Percentiles rank a stretch among this genome's conserved stretches.
Conservation (phyloP, 1,140 invertebrate genomes). For the Euwallacea fornicatus region DNA sequence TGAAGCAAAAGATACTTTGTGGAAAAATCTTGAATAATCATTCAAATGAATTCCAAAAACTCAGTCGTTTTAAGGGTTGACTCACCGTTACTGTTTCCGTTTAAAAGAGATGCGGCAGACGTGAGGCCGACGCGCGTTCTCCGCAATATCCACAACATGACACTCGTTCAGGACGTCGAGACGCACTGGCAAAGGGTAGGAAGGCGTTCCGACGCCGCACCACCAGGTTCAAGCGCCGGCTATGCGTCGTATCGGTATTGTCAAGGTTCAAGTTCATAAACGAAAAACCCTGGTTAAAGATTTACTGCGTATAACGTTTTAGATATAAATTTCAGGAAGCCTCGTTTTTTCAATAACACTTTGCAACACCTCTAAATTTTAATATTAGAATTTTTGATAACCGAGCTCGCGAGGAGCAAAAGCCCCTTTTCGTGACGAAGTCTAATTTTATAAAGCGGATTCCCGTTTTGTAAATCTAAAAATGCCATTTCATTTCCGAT, state of each 20-base stretch:
- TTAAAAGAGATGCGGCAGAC: slow-evolving; percentile 34
- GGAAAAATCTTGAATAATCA: too few relatives aligned
- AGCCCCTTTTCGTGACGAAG: too few relatives aligned
- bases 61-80: not conserved
- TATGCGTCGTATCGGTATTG: slow-evolving; percentile 1
- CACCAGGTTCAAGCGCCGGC: slow-evolving; percentile 22
- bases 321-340: not conserved
- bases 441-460: too few relatives aligned
- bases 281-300: not conserved
- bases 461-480: too few relatives aligned
- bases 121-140: slow-evolving; percentile 35
- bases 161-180: slow-evolving; percentile 19
- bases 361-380: too few relatives aligned
- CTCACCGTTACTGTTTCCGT: slow-evolving; percentile 35
- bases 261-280: slow-evolving; percentile 27
- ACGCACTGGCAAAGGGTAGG: slow-evolving; percentile 25
- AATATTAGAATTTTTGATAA: too few relatives aligned
- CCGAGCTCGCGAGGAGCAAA: too few relatives aligned
- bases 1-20: too few relatives aligned
- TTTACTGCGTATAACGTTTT: not conserved
- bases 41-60: not conserved
- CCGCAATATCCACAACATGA: slow-evolving; percentile 37
- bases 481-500: too few relatives aligned
- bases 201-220: slow-evolving; percentile 18
- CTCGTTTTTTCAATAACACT: too few relatives aligned